phyloP scores from a whole-genome alignment of 1,140 invertebrate genomes.

The Leptinotarsa texana region DNA sequence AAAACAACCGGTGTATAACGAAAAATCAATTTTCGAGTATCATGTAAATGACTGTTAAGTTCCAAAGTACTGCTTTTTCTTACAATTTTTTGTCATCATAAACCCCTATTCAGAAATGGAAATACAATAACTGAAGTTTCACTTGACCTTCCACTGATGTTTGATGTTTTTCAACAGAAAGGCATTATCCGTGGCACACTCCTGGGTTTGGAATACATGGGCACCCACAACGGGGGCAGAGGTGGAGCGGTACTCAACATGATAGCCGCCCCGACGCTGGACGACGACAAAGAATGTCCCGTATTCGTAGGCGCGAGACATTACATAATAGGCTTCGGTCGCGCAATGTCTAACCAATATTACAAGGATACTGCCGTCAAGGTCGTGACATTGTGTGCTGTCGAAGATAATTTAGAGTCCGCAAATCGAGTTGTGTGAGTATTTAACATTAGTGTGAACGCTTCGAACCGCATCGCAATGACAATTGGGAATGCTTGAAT shows the following conservation, averaged over 20 bases:
- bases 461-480: no score
- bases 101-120: no score
- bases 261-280: not conserved
- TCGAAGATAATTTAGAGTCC: not conserved
- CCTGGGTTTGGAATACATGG: conserved; percentile 57
- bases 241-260: conserved; percentile 13
- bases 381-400: conserved; percentile 51
- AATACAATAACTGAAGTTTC: no score
- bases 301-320: conserved; percentile 58
- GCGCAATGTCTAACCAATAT: conserved; percentile 53
- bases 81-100: no score
- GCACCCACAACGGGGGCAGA: conserved; percentile 52
- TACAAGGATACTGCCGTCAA: conserved; percentile 54
- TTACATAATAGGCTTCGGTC: conserved; percentile 58
- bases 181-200: conserved; percentile 54
- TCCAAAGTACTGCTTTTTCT: no score
- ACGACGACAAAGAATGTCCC: conserved; percentile 47
- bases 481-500: no score
- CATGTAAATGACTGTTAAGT: no score
- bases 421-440: not conserved
- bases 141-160: not conserved
- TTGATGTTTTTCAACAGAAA: conserved; percentile 43
- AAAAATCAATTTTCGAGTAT: no score
- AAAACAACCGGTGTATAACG: no score
- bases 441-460: not conserved